Evolutionary conservation across 2,797 vertebrate species (phyloP).

Genomic region (Bucorvus abyssinicus): DNA sequence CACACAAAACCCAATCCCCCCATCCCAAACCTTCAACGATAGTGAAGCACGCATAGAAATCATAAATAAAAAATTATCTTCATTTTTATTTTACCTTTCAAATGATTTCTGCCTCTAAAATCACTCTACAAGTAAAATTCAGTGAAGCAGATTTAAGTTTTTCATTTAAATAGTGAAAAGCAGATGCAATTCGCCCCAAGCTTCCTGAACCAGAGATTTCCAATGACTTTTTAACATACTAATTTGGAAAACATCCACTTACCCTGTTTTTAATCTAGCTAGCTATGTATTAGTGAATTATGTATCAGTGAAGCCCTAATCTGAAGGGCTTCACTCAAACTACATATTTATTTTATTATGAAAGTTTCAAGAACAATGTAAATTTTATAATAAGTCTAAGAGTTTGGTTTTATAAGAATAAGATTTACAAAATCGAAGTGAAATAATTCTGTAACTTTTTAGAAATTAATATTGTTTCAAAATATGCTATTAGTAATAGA

Average conservation of each 20-base stretch:
- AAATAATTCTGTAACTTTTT: not conserved
- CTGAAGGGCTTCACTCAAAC: not conserved
- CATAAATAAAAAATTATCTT: not conserved
- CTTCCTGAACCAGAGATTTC: not conserved
- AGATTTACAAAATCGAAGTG: not conserved
- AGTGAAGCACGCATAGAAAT: not conserved
- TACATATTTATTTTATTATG: not conserved
- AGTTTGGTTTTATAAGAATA: not conserved
- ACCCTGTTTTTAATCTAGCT: not conserved
- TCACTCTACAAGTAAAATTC: not conserved
- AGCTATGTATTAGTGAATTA: not conserved
- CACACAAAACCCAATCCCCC: fast-evolving
- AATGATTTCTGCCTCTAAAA: not conserved
- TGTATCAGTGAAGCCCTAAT: not conserved
- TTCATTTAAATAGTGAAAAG: not conserved
- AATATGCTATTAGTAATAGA: not conserved
- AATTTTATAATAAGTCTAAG: not conserved
- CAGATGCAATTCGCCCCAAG: not conserved
- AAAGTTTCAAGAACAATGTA: not conserved
- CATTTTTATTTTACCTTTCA: not conserved
- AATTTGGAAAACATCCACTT: not conserved
- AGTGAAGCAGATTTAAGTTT: not conserved
- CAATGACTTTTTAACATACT: not conserved
- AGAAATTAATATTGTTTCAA: not conserved
- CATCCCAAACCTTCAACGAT: not conserved